Conservation (phyloP, 2,113 vertebrate genomes). For the Irena cyanogastra region DNA sequence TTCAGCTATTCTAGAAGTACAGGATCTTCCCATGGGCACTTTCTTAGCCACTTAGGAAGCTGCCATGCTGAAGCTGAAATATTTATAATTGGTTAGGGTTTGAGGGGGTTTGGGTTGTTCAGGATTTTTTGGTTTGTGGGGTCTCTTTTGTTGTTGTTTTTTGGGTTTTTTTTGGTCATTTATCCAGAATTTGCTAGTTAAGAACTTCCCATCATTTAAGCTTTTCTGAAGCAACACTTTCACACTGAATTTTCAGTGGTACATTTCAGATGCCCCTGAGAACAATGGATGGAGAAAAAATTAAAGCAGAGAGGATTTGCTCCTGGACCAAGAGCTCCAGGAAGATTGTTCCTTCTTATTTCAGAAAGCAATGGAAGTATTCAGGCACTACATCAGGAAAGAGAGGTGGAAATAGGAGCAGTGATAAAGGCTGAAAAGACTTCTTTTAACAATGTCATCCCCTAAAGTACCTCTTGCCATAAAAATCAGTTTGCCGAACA, state of each 20-base stretch:
- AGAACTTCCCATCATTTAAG: neutral
- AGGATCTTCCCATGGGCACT: neutral
- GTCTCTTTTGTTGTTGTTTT: no score
- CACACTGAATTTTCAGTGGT: neutral
- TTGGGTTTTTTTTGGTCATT: neutral
- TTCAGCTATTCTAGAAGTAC: neutral
- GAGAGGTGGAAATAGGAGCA: neutral
- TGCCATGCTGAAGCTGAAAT: neutral
- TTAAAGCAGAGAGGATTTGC: neutral
- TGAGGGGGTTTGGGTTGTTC: rapidly evolving
- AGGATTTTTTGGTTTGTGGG: no score
- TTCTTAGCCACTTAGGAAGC: neutral
- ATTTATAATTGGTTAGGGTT: neutral
- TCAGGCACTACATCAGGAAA: neutral
- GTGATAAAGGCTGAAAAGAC: neutral
- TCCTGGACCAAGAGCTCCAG: neutral
- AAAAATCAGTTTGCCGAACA: neutral
- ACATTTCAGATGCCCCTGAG: neutral
- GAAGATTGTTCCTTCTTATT: neutral
- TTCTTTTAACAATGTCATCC: neutral
- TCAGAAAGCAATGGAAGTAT: neutral
- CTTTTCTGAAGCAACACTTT: neutral
- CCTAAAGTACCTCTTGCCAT: neutral
- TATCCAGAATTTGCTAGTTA: neutral
- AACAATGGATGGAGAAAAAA: neutral